A percentile compares a stretch with the other conserved stretches of the same genome.
Conservation (phyloP, 2,113 vertebrate genomes). For the Benthochromis sp. region DNA sequence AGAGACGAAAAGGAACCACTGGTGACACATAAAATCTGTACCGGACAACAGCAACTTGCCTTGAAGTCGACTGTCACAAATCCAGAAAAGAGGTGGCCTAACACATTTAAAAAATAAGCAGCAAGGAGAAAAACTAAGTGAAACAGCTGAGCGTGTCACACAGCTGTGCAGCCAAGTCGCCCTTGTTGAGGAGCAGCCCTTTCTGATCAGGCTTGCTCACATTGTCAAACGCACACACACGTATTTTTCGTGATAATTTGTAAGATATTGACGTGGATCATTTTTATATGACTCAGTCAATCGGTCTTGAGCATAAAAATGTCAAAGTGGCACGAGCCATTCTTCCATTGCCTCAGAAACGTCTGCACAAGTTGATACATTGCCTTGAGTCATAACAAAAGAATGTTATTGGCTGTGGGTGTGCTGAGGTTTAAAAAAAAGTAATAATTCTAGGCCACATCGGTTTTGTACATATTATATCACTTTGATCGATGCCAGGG, state of each 20-base stretch:
- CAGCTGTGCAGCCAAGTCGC: neutral
- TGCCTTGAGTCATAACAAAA: neutral
- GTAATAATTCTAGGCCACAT: neutral
- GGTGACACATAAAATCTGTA: neutral
- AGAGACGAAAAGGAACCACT: neutral
- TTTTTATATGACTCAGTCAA: neutral
- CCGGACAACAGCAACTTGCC: neutral
- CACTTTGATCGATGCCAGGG: neutral
- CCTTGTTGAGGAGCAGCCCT: neutral
- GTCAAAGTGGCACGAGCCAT: constrained; percentile 7
- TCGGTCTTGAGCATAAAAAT: neutral
- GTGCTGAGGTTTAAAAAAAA: neutral
- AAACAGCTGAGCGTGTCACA: neutral
- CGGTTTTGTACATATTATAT: neutral
- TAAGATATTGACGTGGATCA: neutral
- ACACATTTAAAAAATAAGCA: neutral
- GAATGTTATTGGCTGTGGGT: neutral
- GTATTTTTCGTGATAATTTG: neutral
- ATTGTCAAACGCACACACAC: neutral
- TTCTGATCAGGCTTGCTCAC: neutral
- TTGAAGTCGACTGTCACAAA: neutral
- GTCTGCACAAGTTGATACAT: neutral
- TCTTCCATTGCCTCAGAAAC: neutral
- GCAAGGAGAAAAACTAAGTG: neutral
- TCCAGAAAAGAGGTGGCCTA: neutral